A percentile compares a stretch with the other conserved stretches of the same genome.
phyloP scores from a whole-genome alignment of 1,140 invertebrate species.

The Trissolcus basalis region DNA sequence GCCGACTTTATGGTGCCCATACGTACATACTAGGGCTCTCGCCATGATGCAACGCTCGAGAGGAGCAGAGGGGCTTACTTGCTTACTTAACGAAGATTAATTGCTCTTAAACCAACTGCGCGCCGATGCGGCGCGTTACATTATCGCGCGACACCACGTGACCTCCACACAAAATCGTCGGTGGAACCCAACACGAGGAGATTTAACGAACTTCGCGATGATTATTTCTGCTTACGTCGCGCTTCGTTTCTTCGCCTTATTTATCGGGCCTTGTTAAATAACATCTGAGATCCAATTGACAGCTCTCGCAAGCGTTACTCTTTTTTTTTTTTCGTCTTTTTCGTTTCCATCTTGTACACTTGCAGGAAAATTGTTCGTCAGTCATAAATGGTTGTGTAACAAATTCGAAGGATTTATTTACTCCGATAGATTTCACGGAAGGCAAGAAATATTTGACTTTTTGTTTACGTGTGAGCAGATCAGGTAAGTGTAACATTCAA shows the following conservation, averaged over 20 bases:
- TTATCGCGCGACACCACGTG: slow-evolving; percentile 68
- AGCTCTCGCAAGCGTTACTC: slow-evolving; percentile 21
- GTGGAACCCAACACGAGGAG: slow-evolving; percentile 47
- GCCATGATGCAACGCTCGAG: slow-evolving; percentile 46
- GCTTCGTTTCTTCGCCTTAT: slow-evolving; percentile 56
- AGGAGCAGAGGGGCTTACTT: slow-evolving; percentile 46
- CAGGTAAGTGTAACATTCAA: too few relatives aligned
- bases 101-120: slow-evolving; percentile 70
- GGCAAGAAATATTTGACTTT: too few relatives aligned
- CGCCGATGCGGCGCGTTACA: slow-evolving; percentile 62
- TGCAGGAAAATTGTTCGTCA: too few relatives aligned
- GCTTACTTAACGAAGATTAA: slow-evolving; percentile 71
- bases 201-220: slow-evolving; percentile 60
- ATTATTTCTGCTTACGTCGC: slow-evolving; percentile 60
- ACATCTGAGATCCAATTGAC: slow-evolving; percentile 51
- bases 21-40: slow-evolving; percentile 46
- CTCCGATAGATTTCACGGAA: too few relatives aligned
- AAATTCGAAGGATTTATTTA: too few relatives aligned
- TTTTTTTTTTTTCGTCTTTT: slow-evolving; percentile 14
- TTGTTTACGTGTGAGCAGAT: too few relatives aligned
- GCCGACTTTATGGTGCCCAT: slow-evolving; percentile 57
- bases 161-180: slow-evolving; percentile 66
- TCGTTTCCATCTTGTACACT: too few relatives aligned
- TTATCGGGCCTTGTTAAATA: slow-evolving; percentile 58
- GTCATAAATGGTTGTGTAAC: too few relatives aligned